Conservation (phyloP, 2,797 vertebrate genomes). For the Pelodytes ibericus region DNA sequence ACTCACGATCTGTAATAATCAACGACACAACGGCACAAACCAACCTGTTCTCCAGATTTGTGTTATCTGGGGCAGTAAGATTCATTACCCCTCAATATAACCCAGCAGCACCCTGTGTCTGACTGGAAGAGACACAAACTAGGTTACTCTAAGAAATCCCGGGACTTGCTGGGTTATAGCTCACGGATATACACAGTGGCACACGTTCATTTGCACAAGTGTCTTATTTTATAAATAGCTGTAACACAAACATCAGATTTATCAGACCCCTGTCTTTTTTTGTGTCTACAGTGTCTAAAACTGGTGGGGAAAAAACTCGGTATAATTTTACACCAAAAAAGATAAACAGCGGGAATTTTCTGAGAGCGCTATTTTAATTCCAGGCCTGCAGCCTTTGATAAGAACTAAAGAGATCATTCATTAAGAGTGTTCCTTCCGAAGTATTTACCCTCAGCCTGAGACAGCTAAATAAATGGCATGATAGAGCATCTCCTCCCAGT, state of each 20-base stretch:
- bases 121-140: not conserved
- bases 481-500: not conserved
- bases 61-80: not conserved
- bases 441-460: not conserved
- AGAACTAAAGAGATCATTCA: not conserved
- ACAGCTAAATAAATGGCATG: not conserved
- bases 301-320: no score
- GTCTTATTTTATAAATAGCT: constrained; percentile 53
- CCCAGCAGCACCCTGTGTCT: constrained; percentile 1
- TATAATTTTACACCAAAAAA: no score
- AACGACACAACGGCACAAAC: not conserved
- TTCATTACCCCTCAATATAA: not conserved
- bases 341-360: not conserved
- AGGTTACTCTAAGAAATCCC: constrained; percentile 6
- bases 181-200: constrained; percentile 51
- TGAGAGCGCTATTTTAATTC: not conserved
- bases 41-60: not conserved
- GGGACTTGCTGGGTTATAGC: not conserved
- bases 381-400: not conserved
- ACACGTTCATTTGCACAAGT: constrained; percentile 59
- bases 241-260: constrained; percentile 13
- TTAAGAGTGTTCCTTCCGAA: not conserved
- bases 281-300: no score
- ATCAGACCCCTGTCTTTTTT: not conserved
- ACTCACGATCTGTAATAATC: no score